Evolutionary conservation across 1,140 invertebrate species (phyloP).

Genomic region (Sarcophaga peregrina): DNA sequence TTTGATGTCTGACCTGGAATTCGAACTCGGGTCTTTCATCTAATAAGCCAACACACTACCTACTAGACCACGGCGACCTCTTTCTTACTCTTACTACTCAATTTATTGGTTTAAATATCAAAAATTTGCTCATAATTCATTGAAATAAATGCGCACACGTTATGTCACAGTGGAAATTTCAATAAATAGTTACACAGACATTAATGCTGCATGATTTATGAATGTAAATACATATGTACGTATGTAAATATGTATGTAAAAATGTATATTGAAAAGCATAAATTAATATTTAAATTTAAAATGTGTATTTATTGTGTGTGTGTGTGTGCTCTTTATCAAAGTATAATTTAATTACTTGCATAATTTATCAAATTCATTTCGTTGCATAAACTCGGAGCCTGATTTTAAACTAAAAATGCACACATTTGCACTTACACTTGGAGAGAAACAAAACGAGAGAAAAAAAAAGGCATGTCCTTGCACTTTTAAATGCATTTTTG

Average conservation of each 20-base stretch:
- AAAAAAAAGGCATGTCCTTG: not conserved
- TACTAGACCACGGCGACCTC: too few species aligned
- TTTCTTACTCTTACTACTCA: too few species aligned
- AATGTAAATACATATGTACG: not conserved
- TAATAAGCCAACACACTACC: too few species aligned
- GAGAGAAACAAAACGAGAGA: not conserved
- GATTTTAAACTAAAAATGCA: not conserved
- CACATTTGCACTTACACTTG: not conserved
- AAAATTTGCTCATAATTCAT: too few species aligned
- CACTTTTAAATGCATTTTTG: not conserved
- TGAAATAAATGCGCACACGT: too few species aligned
- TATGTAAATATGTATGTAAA: not conserved
- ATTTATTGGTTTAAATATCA: too few species aligned
- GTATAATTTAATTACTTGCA: constrained; percentile 2
- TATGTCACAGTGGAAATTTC: not conserved
- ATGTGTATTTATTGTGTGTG: constrained; percentile 20
- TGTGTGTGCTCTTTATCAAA: constrained; percentile 19
- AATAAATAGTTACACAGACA: not conserved
- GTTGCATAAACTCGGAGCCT: not conserved
- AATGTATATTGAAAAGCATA: not conserved
- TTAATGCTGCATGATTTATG: not conserved
- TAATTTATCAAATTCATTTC: constrained; percentile 16
- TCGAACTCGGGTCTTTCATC: too few species aligned
- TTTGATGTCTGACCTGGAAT: too few species aligned
- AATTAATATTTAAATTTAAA: constrained; percentile 18